Base-by-base conservation (phyloP, 2,888 invertebrate species). In the Cartodere bifasciata region DNA sequence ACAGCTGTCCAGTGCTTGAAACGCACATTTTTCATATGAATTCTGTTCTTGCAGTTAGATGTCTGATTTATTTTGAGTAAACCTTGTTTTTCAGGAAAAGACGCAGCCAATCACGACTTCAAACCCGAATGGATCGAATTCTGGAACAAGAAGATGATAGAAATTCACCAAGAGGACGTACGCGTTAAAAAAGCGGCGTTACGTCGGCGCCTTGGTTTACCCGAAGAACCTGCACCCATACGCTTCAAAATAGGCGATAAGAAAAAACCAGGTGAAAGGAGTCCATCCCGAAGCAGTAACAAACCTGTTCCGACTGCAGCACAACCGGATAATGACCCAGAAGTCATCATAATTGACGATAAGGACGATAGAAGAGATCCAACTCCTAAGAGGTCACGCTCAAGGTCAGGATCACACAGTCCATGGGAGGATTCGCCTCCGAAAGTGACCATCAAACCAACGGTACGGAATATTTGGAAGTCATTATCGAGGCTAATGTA, bases 121-220 rank as follows among this genome's bases (percentile, higher is more conserved):
- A 86, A 86, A 45, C 82, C 85, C 1, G 88, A 88, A 48, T 88
- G 88, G 88, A 85, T 86, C 30, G 61, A 71, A 29, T 86, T 73
- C 55, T 88, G 88, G 88, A 83, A 82, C 46, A 71, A 71, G 35
- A 70, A 83, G 7, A 82, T 86, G 76, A 73, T 77, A 32, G 83
- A 84, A 41, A 56, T 88, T 4, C 80, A 84, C 48, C 69, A 72
- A 15, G 71, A 72, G 9, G 77, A 84, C 45, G 50, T 84, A 3
- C 70, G 72, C 32, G 60, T 63, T 10, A 67, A 74, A 34, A 74
- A 81, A 40, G 67, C 70, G 30, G 83, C 82, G 40, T 66, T 85
- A 5, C 72, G 77, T 45, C 68, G 73, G 31, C 62, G 36, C 16
- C 38, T 58, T 16, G 56, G 50, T 6, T 35, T 57, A 17, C 50